A percentile compares a stretch with the other conserved stretches of the same genome.
Evolutionary conservation across 1,140 invertebrate genomes (phyloP).

Genomic region (Aricia agestis): DNA sequence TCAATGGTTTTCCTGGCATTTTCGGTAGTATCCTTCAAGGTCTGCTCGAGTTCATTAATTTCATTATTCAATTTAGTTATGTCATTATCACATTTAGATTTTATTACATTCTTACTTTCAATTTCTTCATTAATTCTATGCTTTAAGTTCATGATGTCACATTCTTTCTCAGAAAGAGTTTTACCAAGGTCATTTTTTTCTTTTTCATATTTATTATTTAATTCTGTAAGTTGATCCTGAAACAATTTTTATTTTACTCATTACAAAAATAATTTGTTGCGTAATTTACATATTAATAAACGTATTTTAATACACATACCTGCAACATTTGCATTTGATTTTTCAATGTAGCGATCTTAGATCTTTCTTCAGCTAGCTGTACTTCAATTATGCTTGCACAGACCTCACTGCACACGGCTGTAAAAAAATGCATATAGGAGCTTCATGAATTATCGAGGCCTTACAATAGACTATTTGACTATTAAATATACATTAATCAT

Average conservation of each 20-base stretch:
- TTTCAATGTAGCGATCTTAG: conserved; percentile 50
- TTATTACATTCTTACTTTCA: conserved; percentile 50
- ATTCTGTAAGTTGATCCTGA: conserved; percentile 49
- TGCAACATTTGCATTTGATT: conserved; percentile 57
- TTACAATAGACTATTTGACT: too few species aligned
- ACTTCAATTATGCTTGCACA: conserved; percentile 65
- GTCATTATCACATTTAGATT: conserved; percentile 41
- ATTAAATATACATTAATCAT: too few species aligned
- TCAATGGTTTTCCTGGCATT: conserved; percentile 46
- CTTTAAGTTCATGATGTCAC: conserved; percentile 48
- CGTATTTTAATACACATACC: conserved; percentile 33
- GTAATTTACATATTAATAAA: too few species aligned
- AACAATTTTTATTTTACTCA: conserved; percentile 20
- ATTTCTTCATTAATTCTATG: conserved; percentile 57
- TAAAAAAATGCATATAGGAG: conserved; percentile 20
- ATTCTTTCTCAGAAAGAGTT: conserved; percentile 46
- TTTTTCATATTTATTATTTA: conserved; percentile 40
- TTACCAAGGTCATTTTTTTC: conserved; percentile 37
- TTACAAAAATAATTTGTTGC: too few species aligned
- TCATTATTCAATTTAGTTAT: conserved; percentile 54
- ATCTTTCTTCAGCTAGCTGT: conserved; percentile 57
- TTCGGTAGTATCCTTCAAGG: conserved; percentile 45
- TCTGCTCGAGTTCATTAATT: conserved; percentile 55
- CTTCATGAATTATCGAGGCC: too few species aligned
- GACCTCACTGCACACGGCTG: conserved; percentile 59